phyloP scores from a whole-genome alignment of 2,113 vertebrate species.

The Sus scrofa region DNA sequence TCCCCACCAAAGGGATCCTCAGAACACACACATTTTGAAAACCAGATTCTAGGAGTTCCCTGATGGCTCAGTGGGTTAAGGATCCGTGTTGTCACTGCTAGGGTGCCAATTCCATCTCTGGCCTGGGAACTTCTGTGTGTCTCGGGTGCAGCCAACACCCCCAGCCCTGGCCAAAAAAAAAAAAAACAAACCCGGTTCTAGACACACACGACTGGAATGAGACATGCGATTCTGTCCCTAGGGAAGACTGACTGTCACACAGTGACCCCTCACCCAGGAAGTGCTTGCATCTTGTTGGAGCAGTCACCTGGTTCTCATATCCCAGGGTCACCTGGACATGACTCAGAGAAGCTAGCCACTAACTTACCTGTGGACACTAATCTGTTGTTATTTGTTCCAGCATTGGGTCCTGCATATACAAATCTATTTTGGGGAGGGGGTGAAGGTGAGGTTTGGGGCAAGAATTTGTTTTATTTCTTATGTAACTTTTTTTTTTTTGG shows the following conservation, averaged over 20 bases:
- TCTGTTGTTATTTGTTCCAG: neutral
- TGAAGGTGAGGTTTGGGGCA: neutral
- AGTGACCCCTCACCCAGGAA: neutral
- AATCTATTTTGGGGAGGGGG: neutral
- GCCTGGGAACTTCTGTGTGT: too few species aligned
- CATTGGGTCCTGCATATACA: neutral
- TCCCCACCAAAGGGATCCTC: neutral
- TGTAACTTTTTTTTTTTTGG: neutral
- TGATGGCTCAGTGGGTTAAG: too few species aligned
- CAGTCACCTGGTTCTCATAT: neutral
- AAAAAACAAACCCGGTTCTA: neutral
- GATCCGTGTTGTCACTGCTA: too few species aligned
- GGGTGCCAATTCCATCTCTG: too few species aligned
- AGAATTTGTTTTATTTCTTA: neutral
- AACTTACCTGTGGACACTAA: neutral
- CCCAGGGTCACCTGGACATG: fast-evolving
- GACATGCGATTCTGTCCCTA: neutral
- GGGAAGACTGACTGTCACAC: neutral
- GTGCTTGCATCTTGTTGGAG: neutral
- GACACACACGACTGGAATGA: neutral
- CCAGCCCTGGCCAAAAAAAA: too few species aligned
- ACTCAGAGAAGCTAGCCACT: neutral
- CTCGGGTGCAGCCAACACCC: too few species aligned
- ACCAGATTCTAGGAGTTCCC: neutral
- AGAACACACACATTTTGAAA: neutral